Evolutionary conservation across 1,140 invertebrate genomes (phyloP).

Genomic region (Camponotus floridanus): DNA sequence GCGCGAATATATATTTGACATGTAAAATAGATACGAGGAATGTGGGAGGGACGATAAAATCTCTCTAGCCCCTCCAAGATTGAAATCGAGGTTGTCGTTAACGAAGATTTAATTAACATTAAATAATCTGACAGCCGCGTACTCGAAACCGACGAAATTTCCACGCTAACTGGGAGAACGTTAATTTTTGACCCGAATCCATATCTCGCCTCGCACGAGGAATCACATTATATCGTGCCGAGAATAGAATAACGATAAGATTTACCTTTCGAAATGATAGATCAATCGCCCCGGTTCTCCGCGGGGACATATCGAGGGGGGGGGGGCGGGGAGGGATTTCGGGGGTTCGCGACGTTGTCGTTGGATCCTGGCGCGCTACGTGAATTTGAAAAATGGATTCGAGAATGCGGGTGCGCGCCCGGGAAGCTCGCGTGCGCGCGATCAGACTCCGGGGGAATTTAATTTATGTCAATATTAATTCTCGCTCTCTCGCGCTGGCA

Average conservation of each 20-base stretch:
- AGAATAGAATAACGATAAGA: constrained; percentile 41
- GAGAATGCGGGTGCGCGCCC: constrained; percentile 54
- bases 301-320: too few species aligned
- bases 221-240: constrained; percentile 38
- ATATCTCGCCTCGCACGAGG: constrained; percentile 4
- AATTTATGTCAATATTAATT: constrained; percentile 66
- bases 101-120: constrained; percentile 14
- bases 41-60: not conserved
- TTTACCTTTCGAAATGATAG: constrained; percentile 55
- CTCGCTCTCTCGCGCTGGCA: constrained; percentile 51
- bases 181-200: constrained; percentile 31
- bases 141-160: constrained; percentile 3
- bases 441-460: constrained; percentile 52
- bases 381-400: constrained; percentile 63
- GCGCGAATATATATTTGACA: constrained; percentile 24
- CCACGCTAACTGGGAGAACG: not conserved
- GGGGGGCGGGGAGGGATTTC: not conserved
- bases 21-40: not conserved
- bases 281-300: constrained; percentile 18
- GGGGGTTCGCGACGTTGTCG: constrained; percentile 42
- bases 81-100: constrained; percentile 4
- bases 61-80: not conserved
- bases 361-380: constrained; percentile 17
- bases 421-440: constrained; percentile 26
- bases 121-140: not conserved